Evolutionary conservation across 2,888 invertebrate species (phyloP).

Genomic region (Hyppa rectilinea): DNA sequence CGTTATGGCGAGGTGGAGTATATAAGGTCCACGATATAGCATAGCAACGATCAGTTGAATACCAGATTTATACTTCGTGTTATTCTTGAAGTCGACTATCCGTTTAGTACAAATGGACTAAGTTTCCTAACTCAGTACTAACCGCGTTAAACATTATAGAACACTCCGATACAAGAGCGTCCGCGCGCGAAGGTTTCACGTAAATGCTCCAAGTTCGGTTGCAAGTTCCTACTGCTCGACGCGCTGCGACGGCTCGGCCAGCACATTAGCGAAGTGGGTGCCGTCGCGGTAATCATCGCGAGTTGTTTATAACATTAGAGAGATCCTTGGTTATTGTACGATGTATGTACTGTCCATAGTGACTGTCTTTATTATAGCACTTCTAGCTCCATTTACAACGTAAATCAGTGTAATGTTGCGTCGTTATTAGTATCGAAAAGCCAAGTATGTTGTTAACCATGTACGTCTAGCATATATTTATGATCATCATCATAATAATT

Average conservation of each 20-base stretch:
- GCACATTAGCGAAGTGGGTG: slow-evolving; percentile 80
- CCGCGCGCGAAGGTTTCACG: slow-evolving; percentile 96
- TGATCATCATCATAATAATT: slow-evolving; percentile 27
- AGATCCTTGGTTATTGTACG: slow-evolving; percentile 16
- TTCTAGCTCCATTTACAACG: slow-evolving; percentile 29
- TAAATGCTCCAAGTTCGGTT: slow-evolving; percentile 94
- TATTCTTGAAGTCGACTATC: neutral
- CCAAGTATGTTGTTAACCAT: slow-evolving; percentile 43
- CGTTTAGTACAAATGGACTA: neutral
- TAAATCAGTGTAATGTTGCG: slow-evolving; percentile 19
- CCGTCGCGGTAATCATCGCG: slow-evolving; percentile 73
- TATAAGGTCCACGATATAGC: neutral
- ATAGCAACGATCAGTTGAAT: neutral
- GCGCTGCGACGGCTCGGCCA: slow-evolving; percentile 84
- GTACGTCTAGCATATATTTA: slow-evolving; percentile 45
- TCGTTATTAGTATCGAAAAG: slow-evolving; percentile 28
- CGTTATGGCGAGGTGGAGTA: slow-evolving; percentile 1
- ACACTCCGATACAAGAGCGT: slow-evolving; percentile 93
- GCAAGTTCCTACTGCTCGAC: slow-evolving; percentile 90
- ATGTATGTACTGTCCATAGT: slow-evolving; percentile 31
- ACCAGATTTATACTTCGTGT: neutral
- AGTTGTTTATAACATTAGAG: slow-evolving; percentile 50
- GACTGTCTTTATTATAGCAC: slow-evolving; percentile 29
- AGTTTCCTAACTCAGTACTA: slow-evolving; percentile 6
- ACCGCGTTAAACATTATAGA: slow-evolving; percentile 67